Percentiles rank a stretch among this genome's conserved stretches.
phyloP scores from a whole-genome alignment of 2,797 vertebrate genomes.

The Pogonophryne albipinna region DNA sequence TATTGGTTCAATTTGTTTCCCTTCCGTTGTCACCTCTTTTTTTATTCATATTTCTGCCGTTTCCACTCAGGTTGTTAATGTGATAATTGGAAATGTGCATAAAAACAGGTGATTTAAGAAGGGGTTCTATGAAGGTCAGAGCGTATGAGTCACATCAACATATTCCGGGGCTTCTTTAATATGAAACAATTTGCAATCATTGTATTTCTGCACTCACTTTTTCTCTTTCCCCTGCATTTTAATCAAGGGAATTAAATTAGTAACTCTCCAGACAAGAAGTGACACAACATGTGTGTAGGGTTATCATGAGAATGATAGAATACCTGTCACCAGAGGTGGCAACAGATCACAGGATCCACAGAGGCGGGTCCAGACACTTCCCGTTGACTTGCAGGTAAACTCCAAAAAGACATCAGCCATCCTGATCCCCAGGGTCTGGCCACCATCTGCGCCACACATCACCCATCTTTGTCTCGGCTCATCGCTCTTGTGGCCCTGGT shows the following conservation, averaged over 20 bases:
- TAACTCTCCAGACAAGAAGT: conserved; percentile 17
- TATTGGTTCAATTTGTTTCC: no score
- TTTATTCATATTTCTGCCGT: no score
- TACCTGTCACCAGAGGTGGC: conserved; percentile 48
- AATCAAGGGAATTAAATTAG: not conserved
- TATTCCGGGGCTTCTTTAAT: not conserved
- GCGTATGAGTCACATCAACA: not conserved
- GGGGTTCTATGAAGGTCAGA: no score
- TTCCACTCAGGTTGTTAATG: no score
- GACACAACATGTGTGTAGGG: conserved; percentile 9
- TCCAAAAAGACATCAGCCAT: conserved; percentile 32
- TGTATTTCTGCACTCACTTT: not conserved
- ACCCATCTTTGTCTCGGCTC: conserved; percentile 59
- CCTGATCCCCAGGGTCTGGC: conserved; percentile 34
- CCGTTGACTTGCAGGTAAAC: conserved; percentile 33
- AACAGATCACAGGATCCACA: conserved; percentile 53
- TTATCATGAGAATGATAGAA: conserved; percentile 61
- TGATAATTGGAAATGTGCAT: no score
- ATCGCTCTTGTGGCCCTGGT: conserved; percentile 29
- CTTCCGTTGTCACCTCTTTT: no score
- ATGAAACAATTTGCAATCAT: not conserved
- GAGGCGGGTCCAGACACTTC: conserved; percentile 48
- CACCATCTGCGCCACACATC: conserved; percentile 69
- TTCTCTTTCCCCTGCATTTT: not conserved
- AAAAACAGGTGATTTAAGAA: no score